phyloP scores from a whole-genome alignment of 2,113 vertebrate species.

The Leptosomus discolor region DNA sequence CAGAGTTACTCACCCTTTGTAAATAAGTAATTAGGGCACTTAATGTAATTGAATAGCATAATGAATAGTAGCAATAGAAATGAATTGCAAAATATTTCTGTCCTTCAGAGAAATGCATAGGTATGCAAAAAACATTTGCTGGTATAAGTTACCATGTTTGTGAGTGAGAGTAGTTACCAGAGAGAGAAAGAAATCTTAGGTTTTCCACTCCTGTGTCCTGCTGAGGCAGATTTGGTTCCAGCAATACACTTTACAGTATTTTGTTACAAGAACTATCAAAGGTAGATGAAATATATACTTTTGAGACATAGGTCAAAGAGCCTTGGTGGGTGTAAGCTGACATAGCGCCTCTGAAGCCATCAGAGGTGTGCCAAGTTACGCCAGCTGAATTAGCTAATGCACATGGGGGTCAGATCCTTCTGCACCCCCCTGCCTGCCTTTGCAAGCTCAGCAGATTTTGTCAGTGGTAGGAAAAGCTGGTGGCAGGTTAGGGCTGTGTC shows the following conservation, averaged over 20 bases:
- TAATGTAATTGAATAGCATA: conserved; percentile 52
- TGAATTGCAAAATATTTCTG: not conserved
- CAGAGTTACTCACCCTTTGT: conserved; percentile 35
- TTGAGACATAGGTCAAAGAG: not conserved
- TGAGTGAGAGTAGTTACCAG: not conserved
- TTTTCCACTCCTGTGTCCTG: not conserved
- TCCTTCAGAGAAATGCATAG: conserved; percentile 27
- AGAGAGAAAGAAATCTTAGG: conserved; percentile 14
- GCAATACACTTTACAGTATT: conserved; percentile 40
- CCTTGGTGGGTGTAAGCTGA: not conserved
- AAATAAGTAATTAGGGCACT: conserved; percentile 66
- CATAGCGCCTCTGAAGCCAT: not conserved
- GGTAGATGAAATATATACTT: conserved; percentile 39
- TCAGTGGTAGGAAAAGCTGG: rapidly evolving
- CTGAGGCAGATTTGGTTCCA: conserved; percentile 20
- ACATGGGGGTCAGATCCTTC: not conserved
- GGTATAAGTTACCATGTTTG: not conserved
- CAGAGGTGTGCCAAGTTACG: not conserved
- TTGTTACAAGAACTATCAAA: conserved; percentile 32
- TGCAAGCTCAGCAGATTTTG: not conserved
- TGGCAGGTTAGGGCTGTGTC: not conserved
- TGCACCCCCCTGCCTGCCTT: rapidly evolving
- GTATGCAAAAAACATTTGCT: not conserved
- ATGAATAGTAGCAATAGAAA: conserved; percentile 50
- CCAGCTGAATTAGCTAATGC: not conserved